Conservation (phyloP, 1,140 invertebrate genomes). For the Idris sp. region DNA sequence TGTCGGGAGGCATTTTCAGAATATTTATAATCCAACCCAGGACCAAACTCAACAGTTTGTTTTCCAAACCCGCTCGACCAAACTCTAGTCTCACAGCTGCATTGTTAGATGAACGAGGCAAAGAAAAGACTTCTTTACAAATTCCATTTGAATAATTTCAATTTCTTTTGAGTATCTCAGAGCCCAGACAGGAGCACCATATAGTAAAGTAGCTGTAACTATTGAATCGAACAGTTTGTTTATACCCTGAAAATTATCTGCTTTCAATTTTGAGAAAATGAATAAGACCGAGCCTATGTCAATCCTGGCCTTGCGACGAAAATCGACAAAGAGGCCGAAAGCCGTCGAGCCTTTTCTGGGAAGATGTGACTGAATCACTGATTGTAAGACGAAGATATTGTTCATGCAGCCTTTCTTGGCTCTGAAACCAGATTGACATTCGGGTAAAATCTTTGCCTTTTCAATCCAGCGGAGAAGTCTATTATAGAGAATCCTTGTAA, state of each 20-base stretch:
- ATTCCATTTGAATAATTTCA: not conserved
- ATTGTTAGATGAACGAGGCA: not conserved
- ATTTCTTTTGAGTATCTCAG: not conserved
- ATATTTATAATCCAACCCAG: not conserved
- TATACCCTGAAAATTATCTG: not conserved
- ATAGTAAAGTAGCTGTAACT: not conserved
- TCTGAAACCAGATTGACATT: not conserved
- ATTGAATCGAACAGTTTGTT: not conserved
- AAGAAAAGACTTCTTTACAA: not conserved
- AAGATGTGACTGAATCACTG: not conserved
- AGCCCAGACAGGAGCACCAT: not conserved
- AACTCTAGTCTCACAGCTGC: not conserved
- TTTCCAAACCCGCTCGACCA: not conserved
- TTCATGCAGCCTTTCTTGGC: not conserved
- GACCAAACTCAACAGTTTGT: not conserved
- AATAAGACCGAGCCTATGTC: not conserved
- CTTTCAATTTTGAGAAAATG: not conserved
- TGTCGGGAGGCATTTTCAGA: not conserved
- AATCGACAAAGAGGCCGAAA: not conserved
- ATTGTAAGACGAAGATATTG: not conserved
- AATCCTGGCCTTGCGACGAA: not conserved
- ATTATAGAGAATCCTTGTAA: not conserved
- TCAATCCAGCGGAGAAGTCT: not conserved
- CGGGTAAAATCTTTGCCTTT: not conserved
- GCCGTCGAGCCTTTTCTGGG: not conserved